A percentile compares a stretch with the other conserved stretches of the same genome.
phyloP scores from a whole-genome alignment of 2,113 vertebrate genomes.

The Planiliza haematocheilus region DNA sequence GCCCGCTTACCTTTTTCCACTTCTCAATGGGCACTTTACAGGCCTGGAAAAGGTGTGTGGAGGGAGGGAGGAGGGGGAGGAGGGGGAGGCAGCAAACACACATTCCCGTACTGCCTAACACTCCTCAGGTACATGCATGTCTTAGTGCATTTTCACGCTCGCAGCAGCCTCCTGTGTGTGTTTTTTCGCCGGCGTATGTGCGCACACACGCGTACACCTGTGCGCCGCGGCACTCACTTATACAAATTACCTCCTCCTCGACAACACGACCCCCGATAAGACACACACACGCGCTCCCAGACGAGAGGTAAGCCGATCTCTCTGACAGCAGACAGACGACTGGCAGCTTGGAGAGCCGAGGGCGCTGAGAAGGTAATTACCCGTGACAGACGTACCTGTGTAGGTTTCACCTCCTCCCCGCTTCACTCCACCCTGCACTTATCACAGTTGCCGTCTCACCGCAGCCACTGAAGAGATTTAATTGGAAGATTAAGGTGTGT shows the following conservation, averaged over 20 bases:
- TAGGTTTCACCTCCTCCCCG: conserved; percentile 69
- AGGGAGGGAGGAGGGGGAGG: too few relatives aligned
- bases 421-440: conserved; percentile 73
- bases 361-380: conserved; percentile 79
- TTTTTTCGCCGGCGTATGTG: too few relatives aligned
- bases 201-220: too few relatives aligned
- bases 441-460: conserved; percentile 74
- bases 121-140: conserved; percentile 62
- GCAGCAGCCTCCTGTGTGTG: neutral
- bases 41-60: conserved; percentile 43
- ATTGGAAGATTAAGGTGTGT: conserved; percentile 79
- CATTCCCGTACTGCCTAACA: neutral
- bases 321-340: conserved; percentile 72
- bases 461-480: conserved; percentile 64
- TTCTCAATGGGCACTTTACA: conserved; percentile 81
- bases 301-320: conserved; percentile 75
- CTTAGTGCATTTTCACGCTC: conserved; percentile 48
- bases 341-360: conserved; percentile 67
- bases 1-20: conserved; percentile 60
- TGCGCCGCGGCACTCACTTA: conserved; percentile 7
- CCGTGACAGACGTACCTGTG: conserved; percentile 81
- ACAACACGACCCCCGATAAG: conserved; percentile 33
- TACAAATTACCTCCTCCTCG: conserved; percentile 64
- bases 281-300: conserved; percentile 65
- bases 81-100: neutral